phyloP scores from a whole-genome alignment of 2,113 vertebrate genomes.

The Reinhardtius hippoglossoides region DNA sequence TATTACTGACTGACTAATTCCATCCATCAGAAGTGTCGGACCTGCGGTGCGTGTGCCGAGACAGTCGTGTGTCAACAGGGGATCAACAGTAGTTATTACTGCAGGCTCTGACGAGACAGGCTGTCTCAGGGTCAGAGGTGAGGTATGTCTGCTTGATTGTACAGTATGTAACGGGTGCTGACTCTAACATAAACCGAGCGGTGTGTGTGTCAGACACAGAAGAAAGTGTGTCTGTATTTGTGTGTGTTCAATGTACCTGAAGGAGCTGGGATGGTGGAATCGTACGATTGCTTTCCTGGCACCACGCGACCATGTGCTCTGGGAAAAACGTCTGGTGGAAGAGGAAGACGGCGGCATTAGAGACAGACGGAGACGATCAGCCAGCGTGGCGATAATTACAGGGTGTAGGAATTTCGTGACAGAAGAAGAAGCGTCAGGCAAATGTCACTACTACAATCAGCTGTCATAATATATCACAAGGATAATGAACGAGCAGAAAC shows the following conservation, averaged over 20 bases:
- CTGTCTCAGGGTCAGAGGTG: slow-evolving; percentile 75
- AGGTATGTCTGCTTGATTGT: slow-evolving; percentile 71
- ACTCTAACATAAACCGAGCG: slow-evolving; percentile 54
- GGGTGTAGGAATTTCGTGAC: slow-evolving; percentile 40
- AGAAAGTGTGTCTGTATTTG: neutral
- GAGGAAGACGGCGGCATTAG: slow-evolving; percentile 3
- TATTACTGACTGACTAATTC: slow-evolving; percentile 55
- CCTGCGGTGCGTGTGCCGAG: slow-evolving; percentile 50
- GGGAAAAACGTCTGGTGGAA: slow-evolving; percentile 93
- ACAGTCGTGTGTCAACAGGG: slow-evolving; percentile 73
- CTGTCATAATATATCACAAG: slow-evolving; percentile 48
- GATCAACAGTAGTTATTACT: slow-evolving; percentile 75
- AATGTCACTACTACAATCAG: slow-evolving; percentile 38
- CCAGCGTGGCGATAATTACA: slow-evolving; percentile 47
- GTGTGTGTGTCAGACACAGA: slow-evolving; percentile 25
- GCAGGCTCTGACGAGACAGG: slow-evolving; percentile 65
- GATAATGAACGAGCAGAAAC: neutral
- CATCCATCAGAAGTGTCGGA: slow-evolving; percentile 55
- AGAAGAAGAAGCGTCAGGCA: slow-evolving; percentile 32
- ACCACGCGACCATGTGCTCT: slow-evolving; percentile 97
- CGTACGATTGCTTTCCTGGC: slow-evolving; percentile 91
- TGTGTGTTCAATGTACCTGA: slow-evolving; percentile 86
- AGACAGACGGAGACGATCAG: slow-evolving; percentile 50
- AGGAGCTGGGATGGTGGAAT: slow-evolving; percentile 93
- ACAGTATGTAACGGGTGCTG: slow-evolving; percentile 57